Conservation (phyloP, 2,113 vertebrate species). For the Atherinomorus stipes region DNA sequence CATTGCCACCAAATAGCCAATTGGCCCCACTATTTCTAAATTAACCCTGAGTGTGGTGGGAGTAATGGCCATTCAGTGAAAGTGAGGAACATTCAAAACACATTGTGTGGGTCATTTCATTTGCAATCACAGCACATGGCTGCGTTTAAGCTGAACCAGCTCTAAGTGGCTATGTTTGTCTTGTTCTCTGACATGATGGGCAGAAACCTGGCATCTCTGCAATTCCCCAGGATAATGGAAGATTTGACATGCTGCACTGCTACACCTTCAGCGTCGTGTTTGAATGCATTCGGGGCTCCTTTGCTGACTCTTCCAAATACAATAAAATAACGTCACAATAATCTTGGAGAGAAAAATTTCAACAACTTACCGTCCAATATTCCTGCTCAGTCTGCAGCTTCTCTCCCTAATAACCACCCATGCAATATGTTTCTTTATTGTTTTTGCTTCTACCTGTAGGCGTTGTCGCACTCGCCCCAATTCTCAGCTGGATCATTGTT, state of each 20-base stretch:
- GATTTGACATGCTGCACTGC: constrained; percentile 66
- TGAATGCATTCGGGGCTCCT: constrained; percentile 23
- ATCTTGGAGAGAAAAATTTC: constrained; percentile 54
- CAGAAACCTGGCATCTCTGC: constrained; percentile 50
- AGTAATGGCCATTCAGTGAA: constrained; percentile 66
- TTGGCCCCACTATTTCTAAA: constrained; percentile 61
- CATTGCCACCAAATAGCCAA: constrained; percentile 63
- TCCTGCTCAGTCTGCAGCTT: constrained; percentile 35
- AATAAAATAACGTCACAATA: constrained; percentile 55
- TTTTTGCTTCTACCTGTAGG: constrained; percentile 44
- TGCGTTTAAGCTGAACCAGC: constrained; percentile 64
- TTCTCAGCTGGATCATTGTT: constrained; percentile 66
- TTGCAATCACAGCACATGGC: constrained; percentile 66
- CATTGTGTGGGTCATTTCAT: constrained; percentile 68
- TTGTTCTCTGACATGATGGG: constrained; percentile 43
- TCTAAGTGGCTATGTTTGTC: constrained; percentile 60
- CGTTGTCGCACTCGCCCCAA: constrained; percentile 53
- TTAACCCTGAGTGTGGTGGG: constrained; percentile 68
- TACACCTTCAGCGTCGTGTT: constrained; percentile 44
- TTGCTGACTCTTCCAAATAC: constrained; percentile 36
- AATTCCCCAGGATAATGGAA: constrained; percentile 69
- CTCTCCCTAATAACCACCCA: constrained; percentile 33
- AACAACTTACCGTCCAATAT: constrained; percentile 41
- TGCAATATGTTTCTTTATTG: constrained; percentile 38
- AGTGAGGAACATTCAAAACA: constrained; percentile 69